These are phyloP conservation scores for Pseudococcus viburni DNA, from an alignment of 2,888 invertebrate species.

Conservation along the genomic window DNA sequence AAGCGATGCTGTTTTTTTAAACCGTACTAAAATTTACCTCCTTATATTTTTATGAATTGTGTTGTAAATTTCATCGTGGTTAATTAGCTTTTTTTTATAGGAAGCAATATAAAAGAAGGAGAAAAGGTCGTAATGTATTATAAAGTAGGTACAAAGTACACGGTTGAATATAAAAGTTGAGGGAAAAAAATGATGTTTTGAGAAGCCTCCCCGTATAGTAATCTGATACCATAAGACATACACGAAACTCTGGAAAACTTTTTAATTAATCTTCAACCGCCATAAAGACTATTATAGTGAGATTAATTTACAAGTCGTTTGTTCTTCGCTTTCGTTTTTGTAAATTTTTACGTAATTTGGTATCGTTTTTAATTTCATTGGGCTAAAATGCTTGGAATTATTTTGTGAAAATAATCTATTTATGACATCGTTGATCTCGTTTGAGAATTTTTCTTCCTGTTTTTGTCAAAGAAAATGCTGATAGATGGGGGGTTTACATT, in stretches of 20 bases:
- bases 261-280: constrained; percentile 3
- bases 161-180: not conserved
- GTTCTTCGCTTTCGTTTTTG: not conserved
- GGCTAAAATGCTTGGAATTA: not conserved
- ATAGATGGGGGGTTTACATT: too few relatives aligned
- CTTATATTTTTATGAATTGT: not conserved
- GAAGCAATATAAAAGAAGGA: not conserved
- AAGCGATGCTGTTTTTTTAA: not conserved
- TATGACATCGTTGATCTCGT: too few relatives aligned
- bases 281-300: not conserved
- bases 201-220: not conserved
- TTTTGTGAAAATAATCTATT: not conserved
- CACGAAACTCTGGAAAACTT: not conserved
- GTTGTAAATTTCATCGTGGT: constrained; percentile 9
- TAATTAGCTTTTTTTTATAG: not conserved
- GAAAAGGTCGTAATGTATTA: not conserved
- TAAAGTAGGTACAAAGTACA: not conserved
- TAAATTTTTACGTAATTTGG: not conserved
- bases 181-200: not conserved
- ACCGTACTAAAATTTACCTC: not conserved
- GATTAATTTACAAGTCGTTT: not conserved
- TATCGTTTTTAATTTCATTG: not conserved
- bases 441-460: too few relatives aligned
- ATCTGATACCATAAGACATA: constrained; percentile 16
- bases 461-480: too few relatives aligned